Conservation (phyloP, 2,888 invertebrate species). For the Dimorphilus gyrociliatus region DNA sequence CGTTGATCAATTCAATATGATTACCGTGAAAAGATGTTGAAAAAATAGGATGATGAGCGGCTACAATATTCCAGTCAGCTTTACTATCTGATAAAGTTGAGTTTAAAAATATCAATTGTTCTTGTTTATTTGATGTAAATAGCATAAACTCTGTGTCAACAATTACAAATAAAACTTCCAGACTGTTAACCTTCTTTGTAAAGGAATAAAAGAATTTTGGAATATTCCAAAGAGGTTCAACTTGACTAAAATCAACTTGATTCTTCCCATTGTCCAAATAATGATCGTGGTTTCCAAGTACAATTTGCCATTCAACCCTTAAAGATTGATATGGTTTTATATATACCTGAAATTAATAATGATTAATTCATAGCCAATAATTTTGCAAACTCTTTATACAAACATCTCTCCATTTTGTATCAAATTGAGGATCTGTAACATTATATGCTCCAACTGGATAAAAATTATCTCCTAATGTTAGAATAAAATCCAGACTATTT, state of each 20-base stretch:
- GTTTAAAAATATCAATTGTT: slow-evolving; percentile 3
- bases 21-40: slow-evolving; percentile 1
- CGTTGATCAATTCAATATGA: not conserved
- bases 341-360: not conserved
- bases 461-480: slow-evolving; percentile 2
- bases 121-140: too few relatives aligned
- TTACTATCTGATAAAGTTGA: slow-evolving; percentile 1
- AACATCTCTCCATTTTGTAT: slow-evolving; percentile 3
- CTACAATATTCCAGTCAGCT: slow-evolving; percentile 6
- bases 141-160: too few relatives aligned
- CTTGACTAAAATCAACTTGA: slow-evolving; percentile 3
- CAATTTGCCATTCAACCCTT: slow-evolving; percentile 8
- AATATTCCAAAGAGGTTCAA: too few relatives aligned
- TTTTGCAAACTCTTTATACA: too few relatives aligned
- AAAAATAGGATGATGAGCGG: slow-evolving; percentile 5
- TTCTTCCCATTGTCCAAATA: slow-evolving; percentile 1
- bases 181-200: not conserved
- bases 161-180: too few relatives aligned
- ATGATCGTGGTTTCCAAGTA: slow-evolving; percentile 8
- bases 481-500: not conserved
- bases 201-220: too few relatives aligned
- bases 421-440: slow-evolving; percentile 2
- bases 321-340: too few relatives aligned
- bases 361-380: too few relatives aligned
- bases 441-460: not conserved